Conservation (phyloP, 2,113 vertebrate genomes). For the Alligator mississippiensis region DNA sequence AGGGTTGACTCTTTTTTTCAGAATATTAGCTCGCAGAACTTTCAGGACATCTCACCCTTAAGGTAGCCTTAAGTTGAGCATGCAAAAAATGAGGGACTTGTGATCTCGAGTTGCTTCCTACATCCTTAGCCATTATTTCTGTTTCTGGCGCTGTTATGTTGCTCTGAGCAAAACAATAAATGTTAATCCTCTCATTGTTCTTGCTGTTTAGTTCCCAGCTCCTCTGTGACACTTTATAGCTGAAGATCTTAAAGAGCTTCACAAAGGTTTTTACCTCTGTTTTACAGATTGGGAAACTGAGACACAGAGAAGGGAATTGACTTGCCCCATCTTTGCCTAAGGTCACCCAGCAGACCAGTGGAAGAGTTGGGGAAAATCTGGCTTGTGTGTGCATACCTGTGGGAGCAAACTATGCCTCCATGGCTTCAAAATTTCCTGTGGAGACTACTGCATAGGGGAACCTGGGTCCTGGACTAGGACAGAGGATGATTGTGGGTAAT, state of each 20-base stretch:
- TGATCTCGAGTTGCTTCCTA: neutral
- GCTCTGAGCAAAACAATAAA: neutral
- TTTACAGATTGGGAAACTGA: neutral
- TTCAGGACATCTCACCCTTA: neutral
- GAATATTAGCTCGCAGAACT: neutral
- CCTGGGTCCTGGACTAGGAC: neutral
- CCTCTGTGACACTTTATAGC: neutral
- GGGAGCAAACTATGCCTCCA: neutral
- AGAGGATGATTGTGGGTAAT: neutral
- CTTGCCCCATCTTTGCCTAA: neutral
- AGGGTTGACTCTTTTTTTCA: neutral
- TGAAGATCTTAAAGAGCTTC: neutral
- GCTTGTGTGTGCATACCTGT: neutral
- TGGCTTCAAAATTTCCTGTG: neutral
- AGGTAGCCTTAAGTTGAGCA: neutral
- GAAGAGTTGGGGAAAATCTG: neutral
- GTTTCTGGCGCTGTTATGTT: neutral
- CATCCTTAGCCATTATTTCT: neutral
- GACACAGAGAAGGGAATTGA: rapidly evolving
- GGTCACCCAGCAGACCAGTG: no score
- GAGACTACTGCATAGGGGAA: no score
- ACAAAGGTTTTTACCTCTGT: neutral
- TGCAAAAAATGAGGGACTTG: neutral
- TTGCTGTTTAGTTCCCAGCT: neutral
- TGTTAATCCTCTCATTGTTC: neutral